phyloP scores from a whole-genome alignment of 2,113 vertebrate genomes.

The Climacteris rufus region DNA sequence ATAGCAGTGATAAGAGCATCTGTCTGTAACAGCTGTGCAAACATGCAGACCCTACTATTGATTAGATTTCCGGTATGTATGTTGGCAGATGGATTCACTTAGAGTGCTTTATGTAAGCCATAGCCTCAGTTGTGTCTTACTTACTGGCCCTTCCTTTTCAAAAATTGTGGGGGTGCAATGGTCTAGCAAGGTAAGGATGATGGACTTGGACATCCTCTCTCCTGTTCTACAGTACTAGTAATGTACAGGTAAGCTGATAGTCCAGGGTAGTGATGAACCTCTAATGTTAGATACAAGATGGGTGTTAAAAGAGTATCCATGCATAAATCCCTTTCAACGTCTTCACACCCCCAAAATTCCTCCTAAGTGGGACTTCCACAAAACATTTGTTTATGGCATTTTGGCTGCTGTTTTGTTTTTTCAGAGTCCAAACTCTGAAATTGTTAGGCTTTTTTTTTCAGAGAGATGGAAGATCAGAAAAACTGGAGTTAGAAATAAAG shows the following conservation, averaged over 20 bases:
- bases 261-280: not conserved
- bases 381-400: not conserved
- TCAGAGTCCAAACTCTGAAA: not conserved
- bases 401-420: not conserved
- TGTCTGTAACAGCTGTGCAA: not conserved
- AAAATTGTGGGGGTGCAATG: not conserved
- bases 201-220: not conserved
- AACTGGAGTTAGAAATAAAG: not conserved
- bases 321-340: not conserved
- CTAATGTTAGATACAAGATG: not conserved
- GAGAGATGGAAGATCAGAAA: not conserved
- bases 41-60: not conserved
- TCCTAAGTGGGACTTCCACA: not conserved
- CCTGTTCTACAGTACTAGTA: not conserved
- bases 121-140: not conserved
- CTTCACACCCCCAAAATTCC: not conserved
- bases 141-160: not conserved
- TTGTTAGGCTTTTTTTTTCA: not conserved
- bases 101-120: not conserved
- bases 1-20: not conserved
- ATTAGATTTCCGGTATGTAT: not conserved
- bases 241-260: not conserved
- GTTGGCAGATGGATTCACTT: not conserved
- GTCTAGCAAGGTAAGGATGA: not conserved
- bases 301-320: not conserved